Evolutionary conservation across 2,888 invertebrate species (phyloP).

Genomic region (Ditula angustiorana): DNA sequence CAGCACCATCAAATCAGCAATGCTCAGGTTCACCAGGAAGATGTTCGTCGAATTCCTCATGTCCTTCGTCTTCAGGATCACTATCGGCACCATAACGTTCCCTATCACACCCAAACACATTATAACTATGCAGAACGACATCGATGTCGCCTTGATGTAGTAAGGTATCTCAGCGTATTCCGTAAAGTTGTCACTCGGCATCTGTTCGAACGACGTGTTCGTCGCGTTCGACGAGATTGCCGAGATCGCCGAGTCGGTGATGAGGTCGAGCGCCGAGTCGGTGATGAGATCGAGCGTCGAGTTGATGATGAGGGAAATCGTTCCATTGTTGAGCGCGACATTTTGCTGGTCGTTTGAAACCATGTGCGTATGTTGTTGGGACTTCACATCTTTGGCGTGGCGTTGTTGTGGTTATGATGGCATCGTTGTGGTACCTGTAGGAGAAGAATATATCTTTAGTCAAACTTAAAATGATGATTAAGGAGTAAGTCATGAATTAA

Average conservation of each 20-base stretch:
- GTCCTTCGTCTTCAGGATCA: constrained; percentile 96
- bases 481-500: too few relatives aligned
- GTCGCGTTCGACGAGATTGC: too few relatives aligned
- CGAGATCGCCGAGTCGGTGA: constrained; percentile 45
- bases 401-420: constrained; percentile 20
- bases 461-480: too few relatives aligned
- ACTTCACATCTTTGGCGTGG: constrained; percentile 62
- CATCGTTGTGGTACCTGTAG: constrained; percentile 30
- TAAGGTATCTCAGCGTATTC: constrained; percentile 89
- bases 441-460: too few relatives aligned
- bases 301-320: constrained; percentile 45
- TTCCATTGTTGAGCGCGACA: constrained; percentile 59
- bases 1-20: constrained; percentile 96
- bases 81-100: constrained; percentile 96
- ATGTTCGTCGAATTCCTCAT: constrained; percentile 98
- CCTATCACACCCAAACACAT: constrained; percentile 96
- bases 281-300: constrained; percentile 35
- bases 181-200: constrained; percentile 66
- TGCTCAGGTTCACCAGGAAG: constrained; percentile 96
- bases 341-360: constrained; percentile 74
- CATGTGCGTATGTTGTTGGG: constrained; percentile 67
- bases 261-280: background rate
- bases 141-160: constrained; percentile 95
- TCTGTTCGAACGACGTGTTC: constrained; percentile 50
- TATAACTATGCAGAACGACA: constrained; percentile 94